Percentiles rank a stretch among this genome's conserved stretches.
Evolutionary conservation across 1,140 invertebrate genomes (phyloP).

Genomic region (Drosophila punjabiensis): DNA sequence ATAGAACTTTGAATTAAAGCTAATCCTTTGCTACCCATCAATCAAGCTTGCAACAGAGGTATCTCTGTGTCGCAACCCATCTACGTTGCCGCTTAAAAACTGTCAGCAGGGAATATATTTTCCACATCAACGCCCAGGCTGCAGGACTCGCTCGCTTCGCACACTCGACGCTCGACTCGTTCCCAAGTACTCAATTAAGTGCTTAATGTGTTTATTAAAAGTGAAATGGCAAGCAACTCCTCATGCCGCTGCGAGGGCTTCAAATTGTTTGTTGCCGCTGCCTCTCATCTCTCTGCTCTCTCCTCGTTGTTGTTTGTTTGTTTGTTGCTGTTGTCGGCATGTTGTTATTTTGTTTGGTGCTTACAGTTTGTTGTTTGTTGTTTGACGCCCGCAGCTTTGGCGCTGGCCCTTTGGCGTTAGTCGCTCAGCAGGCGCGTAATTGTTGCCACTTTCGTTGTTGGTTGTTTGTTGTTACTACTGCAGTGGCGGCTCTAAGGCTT

Average conservation of each 20-base stretch:
- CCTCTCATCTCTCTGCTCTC: background rate
- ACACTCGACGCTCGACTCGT: conserved; percentile 3
- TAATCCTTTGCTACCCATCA: background rate
- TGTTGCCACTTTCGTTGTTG: conserved; percentile 35
- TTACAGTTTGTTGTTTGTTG: conserved; percentile 23
- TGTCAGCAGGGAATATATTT: conserved; percentile 21
- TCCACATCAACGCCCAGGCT: conserved; percentile 12
- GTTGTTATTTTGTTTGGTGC: conserved; percentile 32
- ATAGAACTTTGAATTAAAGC: background rate
- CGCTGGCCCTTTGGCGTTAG: conserved; percentile 31
- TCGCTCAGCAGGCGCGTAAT: conserved; percentile 30
- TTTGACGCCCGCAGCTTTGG: conserved; percentile 29
- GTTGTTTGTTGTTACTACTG: conserved; percentile 14
- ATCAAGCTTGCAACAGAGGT: background rate
- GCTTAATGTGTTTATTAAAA: conserved; percentile 81
- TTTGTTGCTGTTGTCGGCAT: conserved; percentile 17
- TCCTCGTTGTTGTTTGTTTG: conserved; percentile 19
- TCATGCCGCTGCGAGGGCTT: conserved; percentile 29
- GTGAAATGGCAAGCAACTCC: conserved; percentile 71
- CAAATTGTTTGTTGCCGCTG: conserved; percentile 23
- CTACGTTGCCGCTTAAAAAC: background rate
- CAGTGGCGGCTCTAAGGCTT: conserved; percentile 6
- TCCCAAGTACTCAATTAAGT: conserved; percentile 71
- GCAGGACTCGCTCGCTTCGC: conserved; percentile 10
- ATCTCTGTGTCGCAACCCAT: background rate